Conservation (phyloP, 2,797 vertebrate genomes). For the Knipowitschia caucasica region DNA sequence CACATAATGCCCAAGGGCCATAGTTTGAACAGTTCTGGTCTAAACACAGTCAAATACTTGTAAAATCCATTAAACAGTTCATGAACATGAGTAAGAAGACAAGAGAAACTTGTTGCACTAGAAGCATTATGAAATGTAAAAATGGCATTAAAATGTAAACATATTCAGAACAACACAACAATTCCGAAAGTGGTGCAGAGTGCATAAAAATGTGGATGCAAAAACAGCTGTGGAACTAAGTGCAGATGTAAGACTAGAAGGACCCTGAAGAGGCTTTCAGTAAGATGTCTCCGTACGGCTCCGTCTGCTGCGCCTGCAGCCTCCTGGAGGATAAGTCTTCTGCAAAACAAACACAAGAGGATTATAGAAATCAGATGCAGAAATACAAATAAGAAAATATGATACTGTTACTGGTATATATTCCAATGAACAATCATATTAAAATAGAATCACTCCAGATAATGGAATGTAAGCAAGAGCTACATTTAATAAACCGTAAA, state of each 20-base stretch:
- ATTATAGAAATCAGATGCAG: neutral
- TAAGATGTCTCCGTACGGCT: slow-evolving; percentile 55
- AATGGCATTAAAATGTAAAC: slow-evolving; percentile 8
- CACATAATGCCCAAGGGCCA: too few species aligned
- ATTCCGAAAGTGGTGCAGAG: neutral
- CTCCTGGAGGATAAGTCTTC: slow-evolving; percentile 33
- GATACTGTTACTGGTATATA: too few species aligned
- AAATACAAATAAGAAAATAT: neutral
- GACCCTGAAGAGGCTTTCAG: slow-evolving; percentile 19
- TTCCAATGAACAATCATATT: too few species aligned
- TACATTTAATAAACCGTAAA: too few species aligned
- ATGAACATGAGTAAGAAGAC: neutral
- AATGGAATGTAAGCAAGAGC: too few species aligned
- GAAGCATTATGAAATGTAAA: too few species aligned
- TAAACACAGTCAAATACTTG: too few species aligned
- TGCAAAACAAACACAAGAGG: slow-evolving; percentile 26
- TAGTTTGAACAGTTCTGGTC: slow-evolving; percentile 4
- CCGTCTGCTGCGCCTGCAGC: slow-evolving; percentile 40
- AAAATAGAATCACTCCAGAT: too few species aligned
- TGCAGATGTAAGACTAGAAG: neutral
- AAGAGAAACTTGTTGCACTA: neutral
- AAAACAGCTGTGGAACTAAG: slow-evolving; percentile 8
- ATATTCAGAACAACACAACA: neutral
- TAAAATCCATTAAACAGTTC: slow-evolving; percentile 12
- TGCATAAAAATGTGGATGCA: neutral